Conservation (phyloP, 1,140 invertebrate species). For the Monomorium pharaonis region DNA sequence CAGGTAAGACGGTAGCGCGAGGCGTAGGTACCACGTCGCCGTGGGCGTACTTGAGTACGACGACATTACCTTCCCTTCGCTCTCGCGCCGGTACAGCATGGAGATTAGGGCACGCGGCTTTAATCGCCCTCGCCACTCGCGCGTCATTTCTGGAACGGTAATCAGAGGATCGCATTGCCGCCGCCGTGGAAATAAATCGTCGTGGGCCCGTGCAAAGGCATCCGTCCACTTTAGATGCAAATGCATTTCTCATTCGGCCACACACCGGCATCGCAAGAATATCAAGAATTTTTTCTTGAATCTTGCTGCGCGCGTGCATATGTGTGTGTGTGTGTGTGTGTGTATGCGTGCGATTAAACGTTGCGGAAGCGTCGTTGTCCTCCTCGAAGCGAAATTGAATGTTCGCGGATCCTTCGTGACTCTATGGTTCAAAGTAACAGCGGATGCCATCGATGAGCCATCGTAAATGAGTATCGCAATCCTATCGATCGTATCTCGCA, state of each 20-base stretch:
- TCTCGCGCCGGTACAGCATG: constrained; percentile 17
- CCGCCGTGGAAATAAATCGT: constrained; percentile 49
- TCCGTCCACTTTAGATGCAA: constrained; percentile 59
- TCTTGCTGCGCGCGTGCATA: background rate
- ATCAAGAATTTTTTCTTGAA: constrained; percentile 25
- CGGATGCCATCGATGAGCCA: constrained; percentile 18
- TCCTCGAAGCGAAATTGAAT: background rate
- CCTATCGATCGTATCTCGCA: constrained; percentile 46
- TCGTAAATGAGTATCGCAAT: constrained; percentile 32
- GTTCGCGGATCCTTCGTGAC: background rate
- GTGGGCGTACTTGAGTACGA: constrained; percentile 68
- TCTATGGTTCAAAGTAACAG: constrained; percentile 1
- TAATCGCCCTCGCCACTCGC: constrained; percentile 48
- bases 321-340: background rate
- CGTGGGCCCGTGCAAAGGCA: constrained; percentile 31
- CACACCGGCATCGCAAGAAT: constrained; percentile 26
- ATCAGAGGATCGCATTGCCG: constrained; percentile 52
- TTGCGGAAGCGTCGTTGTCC: background rate
- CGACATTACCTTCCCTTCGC: constrained; percentile 43
- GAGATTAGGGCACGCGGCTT: constrained; percentile 56
- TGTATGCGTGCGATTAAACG: background rate
- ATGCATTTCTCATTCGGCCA: constrained; percentile 56
- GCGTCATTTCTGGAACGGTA: constrained; percentile 56
- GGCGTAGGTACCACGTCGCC: constrained; percentile 81
- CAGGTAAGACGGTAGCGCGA: constrained; percentile 79